Base-by-base conservation (phyloP, 2,113 vertebrate species). In the Amblyornis subalaris region DNA sequence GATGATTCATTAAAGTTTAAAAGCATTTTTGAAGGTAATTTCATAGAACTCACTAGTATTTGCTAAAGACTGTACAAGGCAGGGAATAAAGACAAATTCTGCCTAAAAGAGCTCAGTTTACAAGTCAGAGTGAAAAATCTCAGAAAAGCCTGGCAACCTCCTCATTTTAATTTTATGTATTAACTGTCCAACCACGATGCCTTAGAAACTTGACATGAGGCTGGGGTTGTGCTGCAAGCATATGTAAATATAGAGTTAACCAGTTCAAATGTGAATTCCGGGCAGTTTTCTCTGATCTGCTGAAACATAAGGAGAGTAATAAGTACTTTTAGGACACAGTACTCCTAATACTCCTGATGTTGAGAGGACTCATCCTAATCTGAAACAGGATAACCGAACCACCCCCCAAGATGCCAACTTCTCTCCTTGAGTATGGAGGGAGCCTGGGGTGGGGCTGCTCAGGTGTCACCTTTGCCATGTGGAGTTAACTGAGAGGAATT, bases 171-270 rank as follows among this genome's bases (percentile, higher is more conserved):
- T 83, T 90, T 57, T 72, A 5, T 28, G 2, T 48, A 14, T 40
- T n/a, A 24, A 29, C 29, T 69, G 29, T 42, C 25, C 29, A 58
- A 28, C 4, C 18, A 8, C 36, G 47, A 29, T 35, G 35, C 40
- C 71, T 72, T 60, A 72, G 45, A 76, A 75, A 64, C 10, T 23
- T 55, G 28, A 90, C n/a, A 33, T 29, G 38, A 55, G 44, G 35
- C 25, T 67, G 57, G 28, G 82, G 21, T 62, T 67, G 57, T 0
- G 0, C 29, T 2, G 0, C 38, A 92, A 67, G 17, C 6, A 1
- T 17, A 42, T 2, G 17, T n/a, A 38, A 73, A 61, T 14, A 12
- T 6, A 58, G 14, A 24, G 18, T 64, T 72, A 51, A 40, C 31
- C 9, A 42, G 7, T 25, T 74, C 17, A 54, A 44, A 66, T 36